These are phyloP conservation scores for Pseudococcus jackbeardsleyi DNA, from an alignment of 2,888 invertebrate species.

Conservation along the genomic window DNA sequence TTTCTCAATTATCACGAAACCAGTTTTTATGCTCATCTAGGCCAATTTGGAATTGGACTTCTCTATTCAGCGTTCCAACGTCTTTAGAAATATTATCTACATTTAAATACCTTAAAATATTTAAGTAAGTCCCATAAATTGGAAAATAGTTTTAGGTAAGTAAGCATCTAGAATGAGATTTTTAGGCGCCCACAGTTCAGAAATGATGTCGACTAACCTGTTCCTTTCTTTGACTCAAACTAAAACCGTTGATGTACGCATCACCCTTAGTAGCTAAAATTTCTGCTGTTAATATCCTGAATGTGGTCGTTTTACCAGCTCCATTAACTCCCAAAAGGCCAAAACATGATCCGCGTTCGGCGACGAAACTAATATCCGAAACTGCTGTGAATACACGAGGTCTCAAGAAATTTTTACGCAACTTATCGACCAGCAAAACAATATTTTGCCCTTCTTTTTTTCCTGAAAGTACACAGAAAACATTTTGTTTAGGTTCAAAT, in stretches of 20 bases:
- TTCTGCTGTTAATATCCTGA: slow-evolving; percentile 74
- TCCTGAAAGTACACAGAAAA: background rate
- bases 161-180: too few relatives aligned
- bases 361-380: slow-evolving; percentile 77
- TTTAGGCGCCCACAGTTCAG: too few relatives aligned
- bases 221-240: slow-evolving; percentile 67
- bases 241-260: slow-evolving; percentile 69
- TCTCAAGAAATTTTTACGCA: slow-evolving; percentile 33
- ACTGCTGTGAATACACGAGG: slow-evolving; percentile 73
- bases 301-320: slow-evolving; percentile 74
- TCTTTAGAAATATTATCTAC: too few relatives aligned
- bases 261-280: slow-evolving; percentile 70
- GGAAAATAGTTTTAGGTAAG: too few relatives aligned
- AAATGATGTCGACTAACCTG: background rate
- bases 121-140: too few relatives aligned
- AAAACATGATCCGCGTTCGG: slow-evolving; percentile 73
- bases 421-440: background rate
- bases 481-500: too few relatives aligned
- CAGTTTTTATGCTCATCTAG: too few relatives aligned
- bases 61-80: too few relatives aligned
- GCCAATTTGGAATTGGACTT: too few relatives aligned
- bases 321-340: slow-evolving; percentile 73
- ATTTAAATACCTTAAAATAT: too few relatives aligned
- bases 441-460: background rate
- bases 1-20: too few relatives aligned